Base-by-base conservation (phyloP, 1,140 invertebrate species). In the Drosophila athabasca region DNA sequence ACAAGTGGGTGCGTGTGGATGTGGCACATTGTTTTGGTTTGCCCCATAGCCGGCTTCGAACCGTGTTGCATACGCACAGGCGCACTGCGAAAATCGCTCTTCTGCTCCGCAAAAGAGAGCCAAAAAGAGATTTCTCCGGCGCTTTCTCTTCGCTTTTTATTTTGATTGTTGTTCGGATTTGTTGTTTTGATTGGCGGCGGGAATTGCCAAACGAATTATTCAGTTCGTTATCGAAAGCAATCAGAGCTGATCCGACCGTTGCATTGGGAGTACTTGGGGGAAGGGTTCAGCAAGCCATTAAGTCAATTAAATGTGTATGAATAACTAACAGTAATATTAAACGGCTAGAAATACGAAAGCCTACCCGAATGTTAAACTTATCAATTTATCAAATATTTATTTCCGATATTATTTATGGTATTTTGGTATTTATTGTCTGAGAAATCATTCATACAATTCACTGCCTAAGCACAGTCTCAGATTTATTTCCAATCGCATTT, bases 51-150 rank as follows among this genome's bases (percentile, higher is more conserved):
- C 64, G 68, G 74, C 81, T 68, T 81, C 82, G 53, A 85, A 79
- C 77, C 65, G 53, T 53, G 87, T 90, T 90, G 87, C 87, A 90
- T 90, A 90, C 87, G 76, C 82, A 74, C 87, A 83, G 87, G 87
- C 87, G 87, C 87, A 60, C 22, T 52, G 9, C 11, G 15, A 58
- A 83, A 70, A 43, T 31, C 31, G 22, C 83, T 83, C 83, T 87
- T 88, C 24, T 15, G 15, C 6, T 26, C 45, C 44, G 29, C 17
- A 35, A 72, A 83, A 83, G 79, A 79, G 83, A 31, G 51, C 6
- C 0, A 0, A 0, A 1, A 13, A 13, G 2, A 9, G 11, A 17
- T 13, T 8, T 17, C 9, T 7, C 17, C 35, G n/a, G 4, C 45
- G 35, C 55, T 52, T 62, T 71, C 81, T 88, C 83, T 88, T 87